Evolutionary conservation across 1,140 invertebrate species (phyloP).

Genomic region (Drosophila sp.): DNA sequence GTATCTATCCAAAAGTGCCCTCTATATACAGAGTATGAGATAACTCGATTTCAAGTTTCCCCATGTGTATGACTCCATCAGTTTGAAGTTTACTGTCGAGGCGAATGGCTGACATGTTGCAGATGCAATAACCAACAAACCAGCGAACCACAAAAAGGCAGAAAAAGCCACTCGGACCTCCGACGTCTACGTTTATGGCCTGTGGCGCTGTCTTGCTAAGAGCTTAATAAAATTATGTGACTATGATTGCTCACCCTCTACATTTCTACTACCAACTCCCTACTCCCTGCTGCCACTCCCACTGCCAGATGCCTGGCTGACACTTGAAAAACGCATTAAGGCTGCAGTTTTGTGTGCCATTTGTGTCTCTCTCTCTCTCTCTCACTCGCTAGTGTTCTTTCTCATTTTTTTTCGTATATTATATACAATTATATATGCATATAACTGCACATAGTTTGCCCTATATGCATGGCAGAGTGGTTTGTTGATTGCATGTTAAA

Average conservation of each 20-base stretch:
- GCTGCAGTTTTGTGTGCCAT: conserved; percentile 74
- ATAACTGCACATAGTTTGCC: conserved; percentile 29
- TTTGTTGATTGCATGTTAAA: conserved; percentile 81
- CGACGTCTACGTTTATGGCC: conserved; percentile 36
- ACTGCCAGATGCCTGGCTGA: conserved; percentile 40
- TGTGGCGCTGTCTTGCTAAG: conserved; percentile 53
- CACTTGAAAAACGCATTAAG: conserved; percentile 80
- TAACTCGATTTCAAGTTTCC: not conserved
- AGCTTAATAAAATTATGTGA: conserved; percentile 82
- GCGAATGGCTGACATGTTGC: not conserved
- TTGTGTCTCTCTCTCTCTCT: conserved; percentile 10
- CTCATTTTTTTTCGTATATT: conserved; percentile 35
- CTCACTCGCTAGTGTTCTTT: not conserved
- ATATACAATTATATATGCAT: conserved; percentile 50
- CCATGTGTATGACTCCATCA: not conserved
- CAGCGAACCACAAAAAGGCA: conserved; percentile 14
- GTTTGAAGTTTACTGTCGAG: not conserved
- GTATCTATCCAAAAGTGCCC: no score
- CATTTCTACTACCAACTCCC: conserved; percentile 7
- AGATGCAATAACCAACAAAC: conserved; percentile 17
- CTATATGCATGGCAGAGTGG: conserved; percentile 77
- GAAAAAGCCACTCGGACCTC: conserved; percentile 12
- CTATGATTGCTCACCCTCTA: conserved; percentile 60
- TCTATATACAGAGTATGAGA: no score
- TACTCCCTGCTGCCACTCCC: conserved; percentile 26